Base-by-base conservation (phyloP, 2,888 invertebrate species). In the Gymnocheta viridis region DNA sequence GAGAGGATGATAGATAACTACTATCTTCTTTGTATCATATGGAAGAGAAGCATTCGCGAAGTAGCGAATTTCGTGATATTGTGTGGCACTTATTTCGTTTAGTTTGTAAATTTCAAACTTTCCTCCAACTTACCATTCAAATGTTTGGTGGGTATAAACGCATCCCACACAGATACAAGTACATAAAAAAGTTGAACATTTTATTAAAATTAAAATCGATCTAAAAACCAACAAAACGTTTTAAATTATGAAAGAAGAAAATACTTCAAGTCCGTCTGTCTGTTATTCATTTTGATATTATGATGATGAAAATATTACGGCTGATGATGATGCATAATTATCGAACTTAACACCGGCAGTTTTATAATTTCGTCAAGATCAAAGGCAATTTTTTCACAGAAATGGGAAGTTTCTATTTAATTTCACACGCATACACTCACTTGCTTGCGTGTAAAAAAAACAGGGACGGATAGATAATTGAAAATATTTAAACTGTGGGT, bases 281-380 rank as follows among this genome's bases (percentile, higher is more conserved):
- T 66, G 58, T 58, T 41, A 32, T 77, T 67, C 51, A 73, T 77
- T 54, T 32, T 17, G 29, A 32, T 56, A 10, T 77, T 51, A 76
- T 54, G 58, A 51, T 51, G 60, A 54, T 27, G 4, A 22, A 2
- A 54, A 29, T 10, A 17, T 27, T 32, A 32, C 27, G 14, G 27
- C 32, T 29, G n/a, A 14, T 56, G 29, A 60, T 77, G 79, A 69
- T 64, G 66, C 70, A 66, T 66, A 54, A 84, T 80, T 77, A 76
- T 77, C 67, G 60, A 54, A 80, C 47, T 77, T 56, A 80, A 77
- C 54, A 56, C 76, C 83, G 80, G 80, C 83, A 80, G 76, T 72
- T 70, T 76, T 70, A 44, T 66, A 70, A 70, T 70, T 77, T 80
- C 80, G 83, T 81, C 77, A 84, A 84, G 83, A 84, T 84, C 83